A percentile compares a stretch with the other conserved stretches of the same genome.
Evolutionary conservation across 2,113 vertebrate species (phyloP).

Genomic region (Oceanites oceanicus): DNA sequence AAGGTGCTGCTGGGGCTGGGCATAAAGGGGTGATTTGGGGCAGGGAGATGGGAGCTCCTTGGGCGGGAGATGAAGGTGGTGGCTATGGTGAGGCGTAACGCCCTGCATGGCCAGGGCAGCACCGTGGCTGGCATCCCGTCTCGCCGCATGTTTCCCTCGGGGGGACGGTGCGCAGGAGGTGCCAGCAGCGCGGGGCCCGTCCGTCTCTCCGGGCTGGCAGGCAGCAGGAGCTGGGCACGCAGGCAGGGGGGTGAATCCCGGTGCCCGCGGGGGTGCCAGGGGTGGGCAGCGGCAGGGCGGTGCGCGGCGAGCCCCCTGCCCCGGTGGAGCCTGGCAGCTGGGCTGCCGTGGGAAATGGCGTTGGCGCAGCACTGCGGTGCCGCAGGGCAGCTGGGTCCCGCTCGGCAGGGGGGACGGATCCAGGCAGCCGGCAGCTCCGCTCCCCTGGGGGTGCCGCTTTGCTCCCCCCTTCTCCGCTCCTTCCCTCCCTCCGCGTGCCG

Average conservation of each 20-base stretch:
- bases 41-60: not conserved
- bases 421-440: not conserved
- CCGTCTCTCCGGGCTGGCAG: accelerated
- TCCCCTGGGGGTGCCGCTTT: not conserved
- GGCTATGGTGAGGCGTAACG: not conserved
- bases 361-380: not conserved
- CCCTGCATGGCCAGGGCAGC: not conserved
- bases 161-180: accelerated
- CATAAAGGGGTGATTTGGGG: accelerated
- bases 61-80: not conserved
- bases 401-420: not conserved
- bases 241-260: accelerated
- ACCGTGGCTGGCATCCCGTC: accelerated
- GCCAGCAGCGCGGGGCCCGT: accelerated
- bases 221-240: not conserved
- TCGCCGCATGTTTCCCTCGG: accelerated
- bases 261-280: not conserved
- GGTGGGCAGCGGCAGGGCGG: accelerated
- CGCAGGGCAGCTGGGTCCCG: not conserved
- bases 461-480: not conserved
- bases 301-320: not conserved
- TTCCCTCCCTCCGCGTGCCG: not conserved
- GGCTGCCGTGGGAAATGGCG: not conserved
- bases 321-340: not conserved
- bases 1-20: not conserved